Base-by-base conservation (phyloP, 2,888 invertebrate genomes). In the Dermolepida albohirtum region DNA sequence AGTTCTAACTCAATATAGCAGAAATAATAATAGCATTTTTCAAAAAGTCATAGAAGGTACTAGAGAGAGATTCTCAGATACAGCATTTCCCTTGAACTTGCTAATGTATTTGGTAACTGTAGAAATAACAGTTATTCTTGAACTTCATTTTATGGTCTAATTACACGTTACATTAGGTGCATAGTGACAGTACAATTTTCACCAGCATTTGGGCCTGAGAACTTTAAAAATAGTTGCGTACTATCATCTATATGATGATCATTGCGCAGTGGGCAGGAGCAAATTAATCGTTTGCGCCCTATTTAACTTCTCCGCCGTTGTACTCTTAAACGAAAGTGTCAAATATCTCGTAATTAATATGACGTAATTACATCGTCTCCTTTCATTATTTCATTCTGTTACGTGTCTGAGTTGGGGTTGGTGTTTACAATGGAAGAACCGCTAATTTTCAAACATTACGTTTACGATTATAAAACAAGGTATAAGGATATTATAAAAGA, bases 321-420 rank as follows among this genome's bases (percentile, higher is more conserved):
- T 11, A 34, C 34, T 34, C 10, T 34, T 10, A 34, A 34, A 29
- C 27, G 50, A 50, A 29, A 5, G n/a, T 7, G 51, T 12, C 12
- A 27, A 51, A 51, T 51, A 29, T 51, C 22, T 29, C 51, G 34
- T 51, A 51, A 51, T 51, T 51, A 51, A 29, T 51, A 34, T 29
- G n/a, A 29, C 12, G 51, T 27, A 51, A 51, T 51, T 51, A 29
- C n/a, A 29, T 1, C n/a, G 11, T 5, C 22, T 29, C 27, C 51
- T 27, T 51, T 51, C 11, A 51, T 51, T 51, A 14, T 11, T 44
- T 44, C n/a, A 4, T 44, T 14, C 14, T 44, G 12, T 11, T 44
- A 44, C 12, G n/a, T n/a, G 6, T 2, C 6, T 34, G 34, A 10
- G 34, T 34, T 34, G 4, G 34, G 34, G 6, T 6, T 34, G 10